Conservation (phyloP, 2,888 invertebrate genomes). For the Eupeodes latifasciatus region DNA sequence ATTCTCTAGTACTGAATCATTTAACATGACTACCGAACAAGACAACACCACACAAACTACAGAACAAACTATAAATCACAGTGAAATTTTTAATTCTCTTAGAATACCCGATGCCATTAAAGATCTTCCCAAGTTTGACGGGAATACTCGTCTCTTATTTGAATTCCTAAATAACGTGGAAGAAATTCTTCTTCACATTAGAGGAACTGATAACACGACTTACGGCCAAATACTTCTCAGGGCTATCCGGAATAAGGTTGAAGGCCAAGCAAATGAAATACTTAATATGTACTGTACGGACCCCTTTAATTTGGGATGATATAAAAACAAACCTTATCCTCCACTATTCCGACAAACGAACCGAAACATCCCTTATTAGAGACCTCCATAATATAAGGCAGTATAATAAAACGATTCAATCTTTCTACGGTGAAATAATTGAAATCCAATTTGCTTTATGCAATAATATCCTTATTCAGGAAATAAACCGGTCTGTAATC, state of each 20-base stretch:
- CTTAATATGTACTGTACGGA: constrained; percentile 48
- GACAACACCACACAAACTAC: constrained; percentile 10
- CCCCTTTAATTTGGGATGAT: constrained; percentile 31
- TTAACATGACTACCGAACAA: constrained; percentile 17
- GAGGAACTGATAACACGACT: constrained; percentile 45
- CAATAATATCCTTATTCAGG: too few relatives aligned
- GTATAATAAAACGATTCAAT: too few relatives aligned
- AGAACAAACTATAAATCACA: constrained; percentile 13
- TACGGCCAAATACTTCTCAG: constrained; percentile 56
- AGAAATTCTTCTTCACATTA: constrained; percentile 54
- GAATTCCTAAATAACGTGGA: constrained; percentile 50
- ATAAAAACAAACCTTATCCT: constrained; percentile 1
- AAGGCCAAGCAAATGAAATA: constrained; percentile 41
- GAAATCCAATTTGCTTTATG: too few relatives aligned
- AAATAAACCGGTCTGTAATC: too few relatives aligned
- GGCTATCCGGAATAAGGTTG: constrained; percentile 56
- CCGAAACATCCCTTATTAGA: too few relatives aligned
- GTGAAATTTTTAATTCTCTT: constrained; percentile 43
- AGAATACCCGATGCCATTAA: constrained; percentile 54
- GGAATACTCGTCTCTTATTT: neutral
- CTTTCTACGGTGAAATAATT: too few relatives aligned
- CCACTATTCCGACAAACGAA: too few relatives aligned
- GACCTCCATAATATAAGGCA: too few relatives aligned
- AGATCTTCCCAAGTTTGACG: constrained; percentile 10
- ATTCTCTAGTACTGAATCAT: constrained; percentile 5